These are phyloP conservation scores for Peromyscus nudipes DNA, from an alignment of 2,797 vertebrate species.

Conservation along the genomic window DNA sequence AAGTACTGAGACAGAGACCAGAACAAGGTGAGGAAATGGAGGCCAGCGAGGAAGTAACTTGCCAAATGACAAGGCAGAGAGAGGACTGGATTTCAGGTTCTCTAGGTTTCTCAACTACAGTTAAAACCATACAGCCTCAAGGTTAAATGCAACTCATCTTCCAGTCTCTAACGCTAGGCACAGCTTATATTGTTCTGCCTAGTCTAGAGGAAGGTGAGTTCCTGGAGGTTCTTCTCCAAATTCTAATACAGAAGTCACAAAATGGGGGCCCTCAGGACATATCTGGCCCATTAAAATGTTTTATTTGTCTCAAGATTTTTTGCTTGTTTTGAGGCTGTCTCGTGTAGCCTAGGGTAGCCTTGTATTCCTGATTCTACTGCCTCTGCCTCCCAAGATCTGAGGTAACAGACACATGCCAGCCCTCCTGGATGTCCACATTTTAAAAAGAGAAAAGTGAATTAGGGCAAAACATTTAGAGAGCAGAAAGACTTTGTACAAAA, in stretches of 20 bases:
- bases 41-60: neutral
- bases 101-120: constrained; percentile 10
- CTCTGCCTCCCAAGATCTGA: neutral
- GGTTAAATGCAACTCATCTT: neutral
- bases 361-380: neutral
- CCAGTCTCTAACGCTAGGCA: neutral
- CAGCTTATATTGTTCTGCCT: neutral
- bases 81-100: neutral
- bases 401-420: neutral
- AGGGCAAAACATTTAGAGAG: constrained; percentile 47
- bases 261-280: neutral
- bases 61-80: neutral
- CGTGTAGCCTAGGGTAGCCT: neutral
- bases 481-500: constrained; percentile 49
- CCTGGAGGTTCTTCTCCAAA: neutral
- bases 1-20: neutral
- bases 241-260: neutral
- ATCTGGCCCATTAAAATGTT: neutral
- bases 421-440: neutral
- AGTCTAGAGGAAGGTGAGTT: constrained; percentile 7
- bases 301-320: neutral
- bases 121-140: neutral
- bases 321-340: neutral
- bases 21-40: constrained; percentile 11
- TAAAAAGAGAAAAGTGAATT: constrained; percentile 46